Conservation (phyloP, 1,140 invertebrate species). For the Elysia chlorotica region DNA sequence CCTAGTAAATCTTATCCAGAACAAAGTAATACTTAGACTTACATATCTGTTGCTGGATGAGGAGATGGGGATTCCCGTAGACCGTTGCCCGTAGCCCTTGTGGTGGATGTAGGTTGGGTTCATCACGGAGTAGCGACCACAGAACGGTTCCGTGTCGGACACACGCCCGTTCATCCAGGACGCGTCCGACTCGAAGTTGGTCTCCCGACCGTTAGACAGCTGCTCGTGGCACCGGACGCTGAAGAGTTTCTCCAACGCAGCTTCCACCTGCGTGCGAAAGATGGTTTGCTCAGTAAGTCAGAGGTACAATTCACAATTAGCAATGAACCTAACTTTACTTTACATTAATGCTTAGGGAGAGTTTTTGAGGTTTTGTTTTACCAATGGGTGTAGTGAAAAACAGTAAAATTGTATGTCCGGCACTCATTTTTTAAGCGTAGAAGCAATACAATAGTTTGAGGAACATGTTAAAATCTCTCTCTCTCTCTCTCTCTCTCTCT, state of each 20-base stretch:
- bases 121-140: slow-evolving; percentile 33
- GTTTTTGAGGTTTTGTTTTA: too few relatives aligned
- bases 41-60: slow-evolving; percentile 8
- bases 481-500: background rate
- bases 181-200: slow-evolving; percentile 9
- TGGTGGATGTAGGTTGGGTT: slow-evolving; percentile 37
- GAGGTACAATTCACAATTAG: too few relatives aligned
- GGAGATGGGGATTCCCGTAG: background rate
- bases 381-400: too few relatives aligned
- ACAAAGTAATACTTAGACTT: background rate
- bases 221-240: slow-evolving; percentile 33
- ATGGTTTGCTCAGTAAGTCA: too few relatives aligned
- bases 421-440: too few relatives aligned
- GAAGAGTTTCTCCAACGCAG: slow-evolving; percentile 28
- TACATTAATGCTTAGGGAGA: too few relatives aligned
- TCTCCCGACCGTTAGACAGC: slow-evolving; percentile 27
- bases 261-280: slow-evolving; percentile 14
- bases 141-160: slow-evolving; percentile 39
- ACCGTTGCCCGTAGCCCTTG: slow-evolving; percentile 8
- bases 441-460: too few relatives aligned
- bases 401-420: too few relatives aligned
- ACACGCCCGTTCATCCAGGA: slow-evolving; percentile 8
- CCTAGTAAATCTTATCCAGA: background rate
- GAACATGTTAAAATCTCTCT: background rate
- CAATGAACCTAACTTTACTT: too few relatives aligned